Base-by-base conservation (phyloP, 2,797 vertebrate genomes). In the Macrochelys suwanniensis region DNA sequence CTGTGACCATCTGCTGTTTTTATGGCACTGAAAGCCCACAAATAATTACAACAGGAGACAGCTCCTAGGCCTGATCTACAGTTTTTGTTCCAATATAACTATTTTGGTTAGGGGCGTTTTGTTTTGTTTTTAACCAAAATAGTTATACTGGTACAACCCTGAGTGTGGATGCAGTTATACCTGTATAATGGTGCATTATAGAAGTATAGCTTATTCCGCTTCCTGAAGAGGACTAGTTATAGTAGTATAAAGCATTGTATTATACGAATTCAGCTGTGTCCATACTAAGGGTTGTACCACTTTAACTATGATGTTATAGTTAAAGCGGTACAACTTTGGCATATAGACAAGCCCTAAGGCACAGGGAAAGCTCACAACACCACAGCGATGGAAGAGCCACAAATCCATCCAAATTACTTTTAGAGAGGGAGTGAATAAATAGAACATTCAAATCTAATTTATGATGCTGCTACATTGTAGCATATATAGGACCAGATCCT, bases 1-100 rank as follows among this genome's bases (percentile, higher is more conserved):
- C 10, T 57, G 49, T 33, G 76, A n/a, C 59, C 85, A 88, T 85
- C 47, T 93, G 51, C 15, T 87, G 4, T 74, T 93, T 84, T 88
- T 85, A 42, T 76, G 80, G 42, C 42, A 54, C 9, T 28, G 54
- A 86, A 83, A 56, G 26, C 33, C 8, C 10, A 77, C 23, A 61
- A 65, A 31, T 11, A 87, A 61, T 3, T 2, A 53, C 33, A 68
- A n/a, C 17, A 85, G 71, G 5, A 71, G 4, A 54, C 74, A 6
- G 6, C 79, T 80, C 13, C 49, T 1, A 0, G 1, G 33, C 16
- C 53, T 26, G 21, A 61, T 3, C 17, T 77, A 10, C 2, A 2
- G 21, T 6, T 28, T 94, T 91, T 76, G 10, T n/a, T 31, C 7
- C 11, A 84, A 45, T 28, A 6, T 45, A 49, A 9, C 15, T 83